Percentiles rank a stretch among this genome's conserved stretches.
Conservation (phyloP, 2,113 vertebrate genomes). For the Ptyas mucosa region DNA sequence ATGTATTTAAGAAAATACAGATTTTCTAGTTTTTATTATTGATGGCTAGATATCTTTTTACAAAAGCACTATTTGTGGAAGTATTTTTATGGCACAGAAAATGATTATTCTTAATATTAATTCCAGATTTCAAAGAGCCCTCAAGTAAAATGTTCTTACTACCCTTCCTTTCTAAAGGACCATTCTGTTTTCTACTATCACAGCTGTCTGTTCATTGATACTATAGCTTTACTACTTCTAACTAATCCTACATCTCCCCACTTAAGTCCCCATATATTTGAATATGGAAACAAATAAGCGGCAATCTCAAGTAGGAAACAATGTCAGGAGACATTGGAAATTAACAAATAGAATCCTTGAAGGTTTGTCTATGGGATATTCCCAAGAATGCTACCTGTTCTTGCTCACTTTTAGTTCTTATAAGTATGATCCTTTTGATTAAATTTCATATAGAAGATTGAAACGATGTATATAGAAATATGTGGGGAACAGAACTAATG, state of each 20-base stretch:
- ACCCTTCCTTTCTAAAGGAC: neutral
- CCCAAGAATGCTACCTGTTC: neutral
- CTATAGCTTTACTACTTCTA: neutral
- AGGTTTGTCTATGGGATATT: neutral
- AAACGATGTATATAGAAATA: neutral
- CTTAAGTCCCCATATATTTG: neutral
- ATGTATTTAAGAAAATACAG: neutral
- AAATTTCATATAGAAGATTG: neutral
- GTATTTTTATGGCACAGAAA: neutral
- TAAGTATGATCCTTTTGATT: neutral
- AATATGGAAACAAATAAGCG: neutral
- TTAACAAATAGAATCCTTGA: neutral
- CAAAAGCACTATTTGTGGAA: neutral
- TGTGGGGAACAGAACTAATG: neutral
- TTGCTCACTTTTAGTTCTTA: neutral
- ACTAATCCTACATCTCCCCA: neutral
- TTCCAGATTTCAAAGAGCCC: neutral
- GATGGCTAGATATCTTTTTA: neutral
- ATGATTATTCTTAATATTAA: neutral
- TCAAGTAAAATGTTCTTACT: neutral
- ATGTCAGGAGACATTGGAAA: neutral
- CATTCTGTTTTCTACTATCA: neutral
- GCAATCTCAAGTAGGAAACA: neutral
- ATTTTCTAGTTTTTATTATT: neutral
- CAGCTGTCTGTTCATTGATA: neutral